Base-by-base conservation (phyloP, 2,797 vertebrate species). In the Rhyacichthys aspro region DNA sequence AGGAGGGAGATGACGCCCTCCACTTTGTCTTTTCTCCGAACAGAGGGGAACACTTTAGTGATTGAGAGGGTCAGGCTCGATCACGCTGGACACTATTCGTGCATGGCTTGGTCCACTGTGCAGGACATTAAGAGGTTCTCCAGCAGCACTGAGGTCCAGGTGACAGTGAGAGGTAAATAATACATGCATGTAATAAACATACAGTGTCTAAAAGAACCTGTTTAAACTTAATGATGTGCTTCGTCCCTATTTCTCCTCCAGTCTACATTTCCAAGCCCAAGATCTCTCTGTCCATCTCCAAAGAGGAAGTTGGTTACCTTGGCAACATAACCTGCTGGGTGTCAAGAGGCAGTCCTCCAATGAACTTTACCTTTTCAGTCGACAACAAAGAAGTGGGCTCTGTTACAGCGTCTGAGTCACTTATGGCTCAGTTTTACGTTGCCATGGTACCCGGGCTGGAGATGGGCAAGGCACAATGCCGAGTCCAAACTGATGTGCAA, bases 241-340 rank as follows among this genome's bases (percentile, higher is more conserved):
- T 8, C 10, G 16, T 12, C 74, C 32, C 11, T 1, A 6, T 68
- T 54, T 8, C 7, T 52, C 18, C 47, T n/a, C 12, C 75, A 94
- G 93, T 66, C 6, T 58, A 83, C 34, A 56, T 91, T 28, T 89
- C 88, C 11, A 76, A 75, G 49, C 92, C 91, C 0, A 79, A 50
- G 37, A 70, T 93, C 63, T 89, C 88, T 3, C 83, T 91, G 54
- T 82, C 63, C 41, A 53, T 93, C 64, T 84, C 37, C 55, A 89
- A 82, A 63, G 58, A 74, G 0, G 85, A 70, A 39, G 47, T 5
- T 0, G 9, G 45, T 47, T 87, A 86, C 67, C 37, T 0, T 3
- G 89, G 87, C 23, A 91, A 91, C 1, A 57, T 93, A 11, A 91
- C 72, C 59, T 94, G 93, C 74, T 59, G 78, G 71, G 78, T 82